Evolutionary conservation across 2,888 invertebrate species (phyloP), one percentile per base, ranked within the genome.

Genomic region (Chromoteleia sp.): DNA sequence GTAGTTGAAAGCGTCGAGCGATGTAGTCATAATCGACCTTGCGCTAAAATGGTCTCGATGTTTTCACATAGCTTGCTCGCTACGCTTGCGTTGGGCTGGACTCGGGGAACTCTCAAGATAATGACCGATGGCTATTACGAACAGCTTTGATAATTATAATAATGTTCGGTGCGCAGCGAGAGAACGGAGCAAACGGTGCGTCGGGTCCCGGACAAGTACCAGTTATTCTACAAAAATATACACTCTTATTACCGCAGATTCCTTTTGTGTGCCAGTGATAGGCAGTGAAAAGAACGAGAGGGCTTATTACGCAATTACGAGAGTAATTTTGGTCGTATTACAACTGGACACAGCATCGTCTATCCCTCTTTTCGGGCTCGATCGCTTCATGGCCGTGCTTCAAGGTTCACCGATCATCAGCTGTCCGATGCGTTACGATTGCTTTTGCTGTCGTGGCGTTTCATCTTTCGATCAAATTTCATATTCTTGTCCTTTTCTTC

Each of bases 241-340:
- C 85, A 86, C 87, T 83, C 85, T 87, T 85, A 88, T 89, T 87
- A 87, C 85, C 76, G 76, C 80, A 75, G 84, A 83, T 86, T 85
- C 85, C 86, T 84, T 85, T 84, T 84, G 67, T 81, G 45, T 29
- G 50, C 83, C 48, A 71, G 81, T 79, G 83, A 85, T 83, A 73
- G 82, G 75, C 81, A 83, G 82, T 74, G 81, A 83, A 63, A 84
- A 73, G 81, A 85, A 84, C 83, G 78, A 83, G 86, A 77, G 85
- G 86, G 83, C 89, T 89, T 87, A 90, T 91, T 91, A 89, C 85
- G 87, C 86, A 89, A 89, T 90, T 91, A 91, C 87, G 76, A 78
- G 82, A 84, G 89, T 86, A 87, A 90, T 91, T 91, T 89, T 81
- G 87, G 84, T 81, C 86, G 86, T 86, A 85, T 88, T 89, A 88